A percentile compares a stretch with the other conserved stretches of the same genome.
Conservation (phyloP, 2,888 invertebrate species). For the Drosophila percnosoma region DNA sequence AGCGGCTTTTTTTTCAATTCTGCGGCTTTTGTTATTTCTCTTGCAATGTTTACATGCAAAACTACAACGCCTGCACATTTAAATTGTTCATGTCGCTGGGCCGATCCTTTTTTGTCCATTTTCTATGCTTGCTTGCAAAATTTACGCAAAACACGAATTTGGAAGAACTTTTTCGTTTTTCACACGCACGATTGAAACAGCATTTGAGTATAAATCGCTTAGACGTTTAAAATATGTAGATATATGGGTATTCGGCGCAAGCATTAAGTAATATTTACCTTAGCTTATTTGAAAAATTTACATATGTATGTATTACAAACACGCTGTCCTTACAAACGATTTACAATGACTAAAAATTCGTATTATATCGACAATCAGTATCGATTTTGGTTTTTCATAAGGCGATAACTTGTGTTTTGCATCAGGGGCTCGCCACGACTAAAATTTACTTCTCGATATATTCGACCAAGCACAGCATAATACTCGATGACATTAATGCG, state of each 20-base stretch:
- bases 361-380: conserved; percentile 6
- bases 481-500: background rate
- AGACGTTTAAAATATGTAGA: background rate
- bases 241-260: background rate
- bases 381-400: conserved; percentile 1
- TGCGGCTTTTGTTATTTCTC: conserved; percentile 5
- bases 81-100: background rate
- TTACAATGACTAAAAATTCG: conserved; percentile 46
- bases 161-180: conserved; percentile 1
- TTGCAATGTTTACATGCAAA: conserved; percentile 1
- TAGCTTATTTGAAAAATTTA: conserved; percentile 72
- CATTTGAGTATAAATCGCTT: background rate
- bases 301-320: conserved; percentile 66
- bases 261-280: conserved; percentile 55
- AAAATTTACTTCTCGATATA: background rate
- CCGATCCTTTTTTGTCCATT: background rate
- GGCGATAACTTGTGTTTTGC: background rate
- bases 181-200: background rate
- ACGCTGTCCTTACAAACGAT: conserved; percentile 68
- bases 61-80: background rate
- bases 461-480: background rate
- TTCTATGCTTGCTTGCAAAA: conserved; percentile 7
- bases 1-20: conserved; percentile 68
- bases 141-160: conserved; percentile 22
- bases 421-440: background rate